A percentile compares a stretch with the other conserved stretches of the same genome.
phyloP scores from a whole-genome alignment of 2,113 vertebrate species.

The Amazona guildingii region DNA sequence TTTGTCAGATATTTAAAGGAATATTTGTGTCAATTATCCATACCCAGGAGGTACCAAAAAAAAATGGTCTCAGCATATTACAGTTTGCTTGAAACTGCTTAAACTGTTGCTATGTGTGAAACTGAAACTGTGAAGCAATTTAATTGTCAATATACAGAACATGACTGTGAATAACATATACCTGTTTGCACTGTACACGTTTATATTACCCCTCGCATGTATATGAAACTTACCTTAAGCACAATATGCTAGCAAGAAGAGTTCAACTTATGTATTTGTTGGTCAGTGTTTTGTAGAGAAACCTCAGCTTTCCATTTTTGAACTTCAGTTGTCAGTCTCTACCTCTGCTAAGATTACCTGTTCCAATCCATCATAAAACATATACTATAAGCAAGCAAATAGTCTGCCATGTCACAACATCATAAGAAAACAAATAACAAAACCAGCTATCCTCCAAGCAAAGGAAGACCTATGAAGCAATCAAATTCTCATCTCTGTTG shows the following conservation, averaged over 20 bases:
- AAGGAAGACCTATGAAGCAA: neutral
- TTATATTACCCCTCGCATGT: neutral
- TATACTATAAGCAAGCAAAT: neutral
- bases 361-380: neutral
- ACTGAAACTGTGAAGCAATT: slow-evolving; percentile 3
- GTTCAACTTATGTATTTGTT: neutral
- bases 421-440: neutral
- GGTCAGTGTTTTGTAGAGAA: neutral
- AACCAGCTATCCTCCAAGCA: neutral
- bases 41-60: neutral
- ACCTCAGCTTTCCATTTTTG: neutral
- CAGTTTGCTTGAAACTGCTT: neutral
- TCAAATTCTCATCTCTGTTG: neutral
- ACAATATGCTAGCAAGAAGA: neutral
- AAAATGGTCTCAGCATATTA: neutral
- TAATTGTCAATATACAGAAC: neutral
- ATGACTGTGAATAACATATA: neutral
- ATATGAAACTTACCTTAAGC: neutral
- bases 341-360: neutral
- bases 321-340: neutral
- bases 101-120: neutral
- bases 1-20: neutral
- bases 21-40: neutral
- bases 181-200: neutral
- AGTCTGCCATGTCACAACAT: neutral